These are phyloP conservation scores for Rotaria sp. DNA, from an alignment of 2,888 invertebrate species.

Conservation along the genomic window DNA sequence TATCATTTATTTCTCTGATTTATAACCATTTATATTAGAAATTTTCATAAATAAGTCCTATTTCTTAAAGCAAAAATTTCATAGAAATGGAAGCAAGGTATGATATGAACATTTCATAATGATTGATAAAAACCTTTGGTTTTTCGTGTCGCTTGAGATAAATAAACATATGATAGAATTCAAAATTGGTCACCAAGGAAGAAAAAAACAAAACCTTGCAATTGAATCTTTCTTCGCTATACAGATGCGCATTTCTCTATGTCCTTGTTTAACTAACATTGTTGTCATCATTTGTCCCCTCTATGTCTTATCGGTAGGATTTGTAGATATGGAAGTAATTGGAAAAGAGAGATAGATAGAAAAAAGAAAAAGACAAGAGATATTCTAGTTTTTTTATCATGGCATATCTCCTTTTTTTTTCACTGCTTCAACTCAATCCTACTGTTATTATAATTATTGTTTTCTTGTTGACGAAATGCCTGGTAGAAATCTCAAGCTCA, in stretches of 20 bases:
- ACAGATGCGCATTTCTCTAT: not conserved
- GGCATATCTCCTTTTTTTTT: not conserved
- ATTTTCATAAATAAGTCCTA: not conserved
- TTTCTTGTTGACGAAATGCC: not conserved
- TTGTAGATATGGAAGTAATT: conserved; percentile 10
- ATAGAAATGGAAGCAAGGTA: not conserved
- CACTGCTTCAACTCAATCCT: not conserved
- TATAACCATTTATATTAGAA: not conserved
- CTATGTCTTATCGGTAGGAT: not conserved
- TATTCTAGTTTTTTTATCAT: not conserved
- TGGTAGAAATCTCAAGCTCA: not conserved
- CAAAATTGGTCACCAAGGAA: not conserved
- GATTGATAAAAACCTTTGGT: not conserved
- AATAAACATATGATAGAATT: not conserved
- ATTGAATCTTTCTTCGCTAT: not conserved
- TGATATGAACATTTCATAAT: not conserved
- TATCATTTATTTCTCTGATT: not conserved
- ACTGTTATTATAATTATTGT: conserved; percentile 9
- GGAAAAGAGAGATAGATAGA: not conserved
- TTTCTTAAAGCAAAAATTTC: no score
- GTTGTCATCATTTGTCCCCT: not conserved
- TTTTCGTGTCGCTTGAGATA: not conserved
- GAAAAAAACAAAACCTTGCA: not conserved
- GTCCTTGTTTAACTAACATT: not conserved
- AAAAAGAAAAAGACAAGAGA: not conserved